Percentiles rank a stretch among this genome's conserved stretches.
These are phyloP conservation scores for Actenoides hombroni DNA, from an alignment of 2,113 vertebrate species.

Conservation along the genomic window DNA sequence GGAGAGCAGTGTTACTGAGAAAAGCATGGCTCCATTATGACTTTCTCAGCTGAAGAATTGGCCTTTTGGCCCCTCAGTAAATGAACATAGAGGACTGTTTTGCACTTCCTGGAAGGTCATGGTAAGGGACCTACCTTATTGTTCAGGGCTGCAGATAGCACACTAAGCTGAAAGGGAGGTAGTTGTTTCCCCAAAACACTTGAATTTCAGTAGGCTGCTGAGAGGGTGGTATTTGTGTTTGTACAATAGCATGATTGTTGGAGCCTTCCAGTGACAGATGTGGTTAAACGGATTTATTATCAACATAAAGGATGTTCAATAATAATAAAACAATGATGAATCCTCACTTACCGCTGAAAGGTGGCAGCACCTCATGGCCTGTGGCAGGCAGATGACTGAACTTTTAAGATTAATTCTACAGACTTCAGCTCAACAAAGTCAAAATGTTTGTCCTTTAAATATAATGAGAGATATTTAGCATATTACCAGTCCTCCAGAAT, in stretches of 20 bases:
- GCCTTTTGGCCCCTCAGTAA: neutral
- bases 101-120: neutral
- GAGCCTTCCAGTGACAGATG: neutral
- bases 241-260: neutral
- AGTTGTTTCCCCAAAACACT: neutral
- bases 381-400: neutral
- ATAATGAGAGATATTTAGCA: neutral
- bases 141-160: neutral
- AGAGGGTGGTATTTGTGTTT: neutral
- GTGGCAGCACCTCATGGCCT: neutral
- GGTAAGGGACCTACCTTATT: neutral
- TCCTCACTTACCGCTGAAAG: neutral
- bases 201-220: neutral
- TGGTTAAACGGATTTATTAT: slow-evolving; percentile 5
- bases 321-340: neutral
- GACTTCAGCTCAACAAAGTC: neutral
- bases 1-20: slow-evolving; percentile 18
- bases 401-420: neutral
- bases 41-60: neutral
- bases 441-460: neutral
- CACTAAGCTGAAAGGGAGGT: neutral
- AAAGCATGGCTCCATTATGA: neutral
- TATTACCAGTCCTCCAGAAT: neutral
- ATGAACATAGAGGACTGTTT: neutral
- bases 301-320: neutral